Percentiles rank a stretch among this genome's conserved stretches.
phyloP scores from a whole-genome alignment of 2,888 invertebrate species.

The Drosophila helvetica region DNA sequence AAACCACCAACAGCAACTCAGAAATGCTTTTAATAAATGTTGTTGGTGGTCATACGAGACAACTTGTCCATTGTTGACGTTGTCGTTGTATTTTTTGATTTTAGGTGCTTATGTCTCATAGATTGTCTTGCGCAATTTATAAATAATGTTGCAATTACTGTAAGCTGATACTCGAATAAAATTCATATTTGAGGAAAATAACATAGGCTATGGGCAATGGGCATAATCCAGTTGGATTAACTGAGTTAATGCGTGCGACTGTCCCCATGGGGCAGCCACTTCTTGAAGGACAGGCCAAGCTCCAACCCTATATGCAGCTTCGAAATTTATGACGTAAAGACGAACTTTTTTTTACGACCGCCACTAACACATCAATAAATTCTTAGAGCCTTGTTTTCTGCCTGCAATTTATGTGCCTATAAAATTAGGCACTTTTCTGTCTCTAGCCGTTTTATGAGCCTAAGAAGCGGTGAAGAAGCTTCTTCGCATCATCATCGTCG shows the following conservation, averaged over 20 bases:
- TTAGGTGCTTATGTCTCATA: constrained; percentile 43
- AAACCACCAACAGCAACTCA: constrained; percentile 48
- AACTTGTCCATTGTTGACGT: constrained; percentile 46
- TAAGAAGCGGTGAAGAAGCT: constrained; percentile 7
- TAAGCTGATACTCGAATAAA: too few species aligned
- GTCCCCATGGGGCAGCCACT: background rate
- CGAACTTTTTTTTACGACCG: constrained; percentile 65
- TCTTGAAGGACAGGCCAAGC: constrained; percentile 21
- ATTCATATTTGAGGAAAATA: too few species aligned
- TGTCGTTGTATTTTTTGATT: constrained; percentile 35
- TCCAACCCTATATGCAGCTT: constrained; percentile 9
- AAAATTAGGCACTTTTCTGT: constrained; percentile 51
- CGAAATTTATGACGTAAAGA: constrained; percentile 60
- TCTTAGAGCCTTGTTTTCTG: constrained; percentile 29
- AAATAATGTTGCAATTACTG: constrained; percentile 77
- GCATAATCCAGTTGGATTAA: background rate
- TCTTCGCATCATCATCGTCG: constrained; percentile 36
- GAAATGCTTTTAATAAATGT: constrained; percentile 77
- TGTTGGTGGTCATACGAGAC: constrained; percentile 51
- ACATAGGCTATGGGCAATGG: too few species aligned
- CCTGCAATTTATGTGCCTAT: constrained; percentile 62
- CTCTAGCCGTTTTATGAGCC: constrained; percentile 27
- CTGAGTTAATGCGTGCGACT: background rate
- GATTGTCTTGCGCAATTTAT: constrained; percentile 70
- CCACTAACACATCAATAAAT: constrained; percentile 56